Base-by-base conservation (phyloP, 1,140 invertebrate genomes). In the Drosophila ironensis region DNA sequence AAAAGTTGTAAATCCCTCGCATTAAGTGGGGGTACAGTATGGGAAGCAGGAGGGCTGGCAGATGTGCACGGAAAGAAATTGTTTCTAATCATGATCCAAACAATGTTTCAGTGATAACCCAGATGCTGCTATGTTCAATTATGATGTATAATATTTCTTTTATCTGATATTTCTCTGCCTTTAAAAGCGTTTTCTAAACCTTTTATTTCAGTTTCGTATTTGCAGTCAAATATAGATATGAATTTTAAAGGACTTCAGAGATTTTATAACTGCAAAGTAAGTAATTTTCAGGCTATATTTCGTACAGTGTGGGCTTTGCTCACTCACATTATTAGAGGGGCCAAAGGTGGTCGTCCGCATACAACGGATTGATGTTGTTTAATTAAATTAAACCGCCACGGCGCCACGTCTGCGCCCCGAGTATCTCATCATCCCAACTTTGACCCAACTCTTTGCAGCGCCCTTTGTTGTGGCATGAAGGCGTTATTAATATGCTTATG, bases 401-500 rank as follows among this genome's bases (percentile, higher is more conserved):
- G 44, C 64, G 69, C 54, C 59, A 64, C 59, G 63, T 71, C 64
- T 56, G 45, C 33, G 41, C 24, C 41, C 64, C 42, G 2, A 14
- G 11, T 9, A 14, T 9, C 22, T 17, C 22, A 25, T 20, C 40
- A 45, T 53, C 41, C 56, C 59, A 63, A 48, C 59, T 46, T 61
- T 47, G 54, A 61, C 59, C 41, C 59, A 38, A 25, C 27, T 47
- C 25, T 19, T 37, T 6, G 35, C 38, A 11, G 8, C n/a, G 16
- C 33, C 54, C 66, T 78, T 84, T 86, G 80, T 86, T 80, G 64
- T 45, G 80, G 64, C 63, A 84, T 84, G 78, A 84, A 78, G 78
- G 78, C 80, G 80, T 86, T 86, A 86, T 84, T 84, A 84, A 84
- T 84, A 84, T 86, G 82, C 82, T 86, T 84, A 84, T 73, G 60